phyloP scores from a whole-genome alignment of 2,113 vertebrate genomes.

The Setophaga coronata region DNA sequence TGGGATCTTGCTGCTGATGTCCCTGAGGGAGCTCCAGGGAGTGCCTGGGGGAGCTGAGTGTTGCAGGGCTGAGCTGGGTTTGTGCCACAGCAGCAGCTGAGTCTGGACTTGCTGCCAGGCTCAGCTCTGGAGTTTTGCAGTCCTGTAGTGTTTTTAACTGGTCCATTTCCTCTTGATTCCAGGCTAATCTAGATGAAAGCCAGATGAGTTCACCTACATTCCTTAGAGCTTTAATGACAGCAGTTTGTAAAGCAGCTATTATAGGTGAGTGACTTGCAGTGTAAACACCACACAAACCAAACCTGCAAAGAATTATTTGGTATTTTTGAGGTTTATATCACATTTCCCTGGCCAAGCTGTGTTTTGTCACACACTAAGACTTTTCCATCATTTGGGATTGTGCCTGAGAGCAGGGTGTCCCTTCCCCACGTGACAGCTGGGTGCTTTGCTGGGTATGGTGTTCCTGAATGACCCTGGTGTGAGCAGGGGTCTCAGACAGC shows the following conservation, averaged over 20 bases:
- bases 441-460: rapidly evolving
- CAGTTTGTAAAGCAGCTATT: constrained; percentile 97
- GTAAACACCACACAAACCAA: background rate
- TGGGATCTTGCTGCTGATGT: background rate
- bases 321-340: background rate
- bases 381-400: background rate
- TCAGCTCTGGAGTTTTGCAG: background rate
- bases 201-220: constrained; percentile 96
- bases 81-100: background rate
- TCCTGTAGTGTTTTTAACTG: background rate
- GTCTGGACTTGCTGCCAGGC: background rate
- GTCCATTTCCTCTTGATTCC: constrained; percentile 39
- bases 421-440: rapidly evolving
- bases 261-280: constrained; percentile 82
- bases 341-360: background rate
- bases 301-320: background rate
- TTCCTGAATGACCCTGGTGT: background rate
- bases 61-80: background rate
- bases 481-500: background rate
- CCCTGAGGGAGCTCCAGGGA: background rate
- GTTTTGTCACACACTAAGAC: background rate
- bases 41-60: background rate
- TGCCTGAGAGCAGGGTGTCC: rapidly evolving
- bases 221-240: constrained; percentile 98
- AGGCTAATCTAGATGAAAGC: constrained; percentile 94